These are phyloP conservation scores for Mellivora capensis DNA, from an alignment of 2,113 vertebrate species.

Conservation along the genomic window DNA sequence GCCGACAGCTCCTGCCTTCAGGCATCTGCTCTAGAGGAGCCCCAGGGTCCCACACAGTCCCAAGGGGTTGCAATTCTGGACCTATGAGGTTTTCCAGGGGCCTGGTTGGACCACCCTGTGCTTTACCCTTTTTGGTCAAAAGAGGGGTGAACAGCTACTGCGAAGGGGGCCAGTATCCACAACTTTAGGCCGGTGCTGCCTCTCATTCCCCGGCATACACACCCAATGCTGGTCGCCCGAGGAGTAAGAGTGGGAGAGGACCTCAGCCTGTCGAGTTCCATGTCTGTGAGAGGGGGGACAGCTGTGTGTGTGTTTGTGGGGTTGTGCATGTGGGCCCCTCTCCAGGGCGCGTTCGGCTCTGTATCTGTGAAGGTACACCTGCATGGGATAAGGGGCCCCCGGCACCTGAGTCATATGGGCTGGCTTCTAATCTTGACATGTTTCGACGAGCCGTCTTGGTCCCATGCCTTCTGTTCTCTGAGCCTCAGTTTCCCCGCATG, in stretches of 20 bases:
- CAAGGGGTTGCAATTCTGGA: neutral
- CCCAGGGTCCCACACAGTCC: neutral
- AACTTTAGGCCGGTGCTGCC: neutral
- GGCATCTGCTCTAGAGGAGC: neutral
- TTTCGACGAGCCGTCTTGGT: neutral
- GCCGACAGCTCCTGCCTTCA: neutral
- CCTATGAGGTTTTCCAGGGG: neutral
- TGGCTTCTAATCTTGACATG: neutral
- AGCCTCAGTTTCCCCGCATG: neutral
- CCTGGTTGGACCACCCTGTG: neutral
- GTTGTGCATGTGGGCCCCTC: too few relatives aligned
- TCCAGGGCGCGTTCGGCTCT: neutral
- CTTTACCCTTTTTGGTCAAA: neutral
- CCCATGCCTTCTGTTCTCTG: neutral
- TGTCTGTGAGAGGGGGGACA: too few relatives aligned
- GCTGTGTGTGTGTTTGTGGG: neutral
- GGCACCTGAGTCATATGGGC: neutral
- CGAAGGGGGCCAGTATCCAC: neutral
- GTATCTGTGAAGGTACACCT: neutral
- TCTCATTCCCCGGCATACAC: neutral
- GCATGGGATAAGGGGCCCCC: neutral
- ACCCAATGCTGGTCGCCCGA: neutral
- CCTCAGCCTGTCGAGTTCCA: neutral
- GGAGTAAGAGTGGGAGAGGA: neutral
- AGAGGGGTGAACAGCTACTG: neutral